Percentiles rank a stretch among this genome's conserved stretches.
Evolutionary conservation across 2,113 vertebrate genomes (phyloP).

Genomic region (Smithornis capensis): DNA sequence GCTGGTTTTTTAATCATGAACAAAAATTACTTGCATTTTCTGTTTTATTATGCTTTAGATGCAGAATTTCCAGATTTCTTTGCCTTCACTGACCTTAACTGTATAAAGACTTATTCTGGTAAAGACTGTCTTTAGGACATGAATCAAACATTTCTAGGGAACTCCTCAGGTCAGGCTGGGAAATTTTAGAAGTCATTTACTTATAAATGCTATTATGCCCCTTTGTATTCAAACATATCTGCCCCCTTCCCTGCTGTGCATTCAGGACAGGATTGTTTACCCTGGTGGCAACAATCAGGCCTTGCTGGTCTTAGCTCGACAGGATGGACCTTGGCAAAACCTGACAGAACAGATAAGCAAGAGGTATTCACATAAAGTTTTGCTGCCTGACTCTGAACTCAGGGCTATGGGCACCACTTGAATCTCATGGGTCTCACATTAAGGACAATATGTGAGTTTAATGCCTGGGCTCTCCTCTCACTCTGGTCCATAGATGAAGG

Average conservation of each 20-base stretch:
- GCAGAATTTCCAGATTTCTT: background rate
- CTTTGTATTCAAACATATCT: background rate
- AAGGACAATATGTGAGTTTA: rapidly evolving
- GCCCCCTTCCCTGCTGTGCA: background rate
- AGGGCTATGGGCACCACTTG: background rate
- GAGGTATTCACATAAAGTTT: background rate
- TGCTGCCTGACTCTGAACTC: background rate
- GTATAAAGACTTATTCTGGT: background rate
- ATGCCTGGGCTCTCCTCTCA: background rate
- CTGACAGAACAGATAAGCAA: background rate
- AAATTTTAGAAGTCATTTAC: background rate
- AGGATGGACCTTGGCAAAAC: background rate
- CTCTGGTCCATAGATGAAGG: background rate
- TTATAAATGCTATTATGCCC: background rate
- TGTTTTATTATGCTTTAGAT: background rate
- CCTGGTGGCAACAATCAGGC: background rate
- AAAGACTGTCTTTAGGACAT: background rate
- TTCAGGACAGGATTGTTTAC: background rate
- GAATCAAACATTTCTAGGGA: background rate
- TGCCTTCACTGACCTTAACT: background rate
- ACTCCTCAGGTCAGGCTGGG: background rate
- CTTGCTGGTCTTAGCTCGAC: background rate
- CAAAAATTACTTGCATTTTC: background rate
- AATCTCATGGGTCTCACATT: background rate
- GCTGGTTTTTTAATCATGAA: background rate